phyloP scores from a whole-genome alignment of 2,888 invertebrate genomes.

The Buathra laborator region DNA sequence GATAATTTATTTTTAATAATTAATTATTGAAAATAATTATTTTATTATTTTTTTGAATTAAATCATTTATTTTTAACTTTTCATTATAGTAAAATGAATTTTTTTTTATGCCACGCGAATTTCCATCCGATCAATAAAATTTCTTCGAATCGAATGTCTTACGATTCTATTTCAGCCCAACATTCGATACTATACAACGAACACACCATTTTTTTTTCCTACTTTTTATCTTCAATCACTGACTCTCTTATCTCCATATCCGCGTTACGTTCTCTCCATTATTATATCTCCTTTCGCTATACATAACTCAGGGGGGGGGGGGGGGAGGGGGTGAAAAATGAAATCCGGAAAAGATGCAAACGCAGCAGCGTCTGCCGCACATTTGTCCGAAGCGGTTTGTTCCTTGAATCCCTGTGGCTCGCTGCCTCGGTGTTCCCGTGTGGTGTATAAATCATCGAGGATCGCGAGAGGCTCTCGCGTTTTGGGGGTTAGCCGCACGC shows the following conservation, averaged over 20 bases:
- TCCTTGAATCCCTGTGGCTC: background rate
- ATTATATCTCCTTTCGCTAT: background rate
- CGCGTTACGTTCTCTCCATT: background rate
- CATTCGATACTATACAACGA: too few relatives aligned
- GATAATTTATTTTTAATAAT: too few relatives aligned
- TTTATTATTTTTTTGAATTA: too few relatives aligned
- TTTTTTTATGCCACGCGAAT: too few relatives aligned
- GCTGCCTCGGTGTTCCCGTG: background rate
- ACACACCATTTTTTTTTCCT: background rate
- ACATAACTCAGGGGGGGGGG: background rate
- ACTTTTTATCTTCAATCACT: background rate
- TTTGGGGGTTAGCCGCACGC: conserved; percentile 50
- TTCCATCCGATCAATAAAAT: too few relatives aligned
- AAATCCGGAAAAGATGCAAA: conserved; percentile 58
- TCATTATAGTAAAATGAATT: too few relatives aligned
- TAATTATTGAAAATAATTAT: too few relatives aligned
- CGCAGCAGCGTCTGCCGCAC: conserved; percentile 52
- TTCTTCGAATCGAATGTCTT: too few relatives aligned
- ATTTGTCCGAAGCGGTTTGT: conserved; percentile 38
- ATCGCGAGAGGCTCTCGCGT: conserved; percentile 36
- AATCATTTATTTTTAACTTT: too few relatives aligned
- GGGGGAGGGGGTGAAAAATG: conserved; percentile 24
- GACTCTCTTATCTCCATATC: background rate
- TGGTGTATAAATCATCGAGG: conserved; percentile 59
- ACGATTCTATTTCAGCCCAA: too few relatives aligned